phyloP scores from a whole-genome alignment of 2,888 invertebrate genomes.

The Saturnia pavonia region DNA sequence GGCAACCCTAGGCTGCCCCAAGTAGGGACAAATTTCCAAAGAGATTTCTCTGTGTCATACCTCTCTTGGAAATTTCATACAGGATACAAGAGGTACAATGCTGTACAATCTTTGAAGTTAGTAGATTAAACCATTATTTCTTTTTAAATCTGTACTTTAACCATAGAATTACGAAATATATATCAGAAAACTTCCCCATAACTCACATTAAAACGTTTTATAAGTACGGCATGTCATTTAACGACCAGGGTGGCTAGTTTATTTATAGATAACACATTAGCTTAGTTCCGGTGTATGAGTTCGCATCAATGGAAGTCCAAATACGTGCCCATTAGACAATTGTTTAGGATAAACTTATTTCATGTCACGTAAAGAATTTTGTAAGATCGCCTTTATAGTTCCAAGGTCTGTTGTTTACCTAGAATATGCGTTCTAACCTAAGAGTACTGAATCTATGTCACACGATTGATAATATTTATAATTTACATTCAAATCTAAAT shows the following conservation, averaged over 20 bases:
- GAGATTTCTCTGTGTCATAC: no score
- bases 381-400: not conserved
- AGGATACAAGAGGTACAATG: no score
- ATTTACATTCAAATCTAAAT: not conserved
- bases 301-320: constrained; percentile 30
- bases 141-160: not conserved
- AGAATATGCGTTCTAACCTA: no score
- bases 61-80: no score
- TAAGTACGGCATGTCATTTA: constrained; percentile 36
- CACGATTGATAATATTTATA: no score
- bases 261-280: constrained; percentile 52
- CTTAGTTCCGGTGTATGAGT: constrained; percentile 45
- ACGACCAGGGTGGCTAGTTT: constrained; percentile 48
- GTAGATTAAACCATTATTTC: not conserved
- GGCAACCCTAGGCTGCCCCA: no score
- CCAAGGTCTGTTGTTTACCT: not conserved
- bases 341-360: constrained; percentile 11
- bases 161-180: not conserved
- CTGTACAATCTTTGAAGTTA: no score
- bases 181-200: constrained; percentile 4
- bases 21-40: no score
- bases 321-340: constrained; percentile 12
- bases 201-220: constrained; percentile 12
- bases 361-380: not conserved
- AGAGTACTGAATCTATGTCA: no score